Conservation (phyloP, 1,140 invertebrate genomes). For the Drosophila triauraria region DNA sequence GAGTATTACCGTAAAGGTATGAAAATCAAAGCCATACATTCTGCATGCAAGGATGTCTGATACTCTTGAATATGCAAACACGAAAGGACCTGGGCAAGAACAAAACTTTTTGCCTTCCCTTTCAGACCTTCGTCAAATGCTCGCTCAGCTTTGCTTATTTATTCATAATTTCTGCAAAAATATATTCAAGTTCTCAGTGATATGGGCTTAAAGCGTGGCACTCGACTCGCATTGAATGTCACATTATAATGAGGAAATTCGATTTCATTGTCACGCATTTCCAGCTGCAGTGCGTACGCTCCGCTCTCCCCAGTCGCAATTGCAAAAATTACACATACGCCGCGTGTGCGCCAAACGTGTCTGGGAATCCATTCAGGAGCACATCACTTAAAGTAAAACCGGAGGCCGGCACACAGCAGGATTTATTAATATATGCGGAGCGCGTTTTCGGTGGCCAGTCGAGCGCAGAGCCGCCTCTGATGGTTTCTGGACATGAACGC, state of each 20-base stretch:
- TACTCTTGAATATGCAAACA: constrained; percentile 23
- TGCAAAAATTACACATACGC: constrained; percentile 74
- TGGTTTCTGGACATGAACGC: constrained; percentile 36
- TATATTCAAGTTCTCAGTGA: constrained; percentile 16
- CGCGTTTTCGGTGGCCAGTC: constrained; percentile 60
- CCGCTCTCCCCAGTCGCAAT: constrained; percentile 14
- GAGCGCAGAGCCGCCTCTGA: constrained; percentile 25
- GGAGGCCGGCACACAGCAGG: constrained; percentile 3
- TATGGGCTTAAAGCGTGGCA: constrained; percentile 3
- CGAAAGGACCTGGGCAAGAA: constrained; percentile 1
- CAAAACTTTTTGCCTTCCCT: constrained; percentile 1
- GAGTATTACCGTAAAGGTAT: constrained; percentile 10
- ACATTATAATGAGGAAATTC: constrained; percentile 79
- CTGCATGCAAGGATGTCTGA: constrained; percentile 24
- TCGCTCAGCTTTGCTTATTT: constrained; percentile 5
- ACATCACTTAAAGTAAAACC: constrained; percentile 32
- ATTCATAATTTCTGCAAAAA: constrained; percentile 28
- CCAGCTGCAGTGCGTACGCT: constrained; percentile 11
- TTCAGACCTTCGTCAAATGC: neutral
- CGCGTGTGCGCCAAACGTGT: constrained; percentile 63
- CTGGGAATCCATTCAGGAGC: constrained; percentile 66
- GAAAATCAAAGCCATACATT: constrained; percentile 36
- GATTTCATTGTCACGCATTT: constrained; percentile 78
- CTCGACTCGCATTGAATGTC: constrained; percentile 36
- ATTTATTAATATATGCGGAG: constrained; percentile 78